Conservation (phyloP, 2,888 invertebrate species). For the Odiellus spinosus region DNA sequence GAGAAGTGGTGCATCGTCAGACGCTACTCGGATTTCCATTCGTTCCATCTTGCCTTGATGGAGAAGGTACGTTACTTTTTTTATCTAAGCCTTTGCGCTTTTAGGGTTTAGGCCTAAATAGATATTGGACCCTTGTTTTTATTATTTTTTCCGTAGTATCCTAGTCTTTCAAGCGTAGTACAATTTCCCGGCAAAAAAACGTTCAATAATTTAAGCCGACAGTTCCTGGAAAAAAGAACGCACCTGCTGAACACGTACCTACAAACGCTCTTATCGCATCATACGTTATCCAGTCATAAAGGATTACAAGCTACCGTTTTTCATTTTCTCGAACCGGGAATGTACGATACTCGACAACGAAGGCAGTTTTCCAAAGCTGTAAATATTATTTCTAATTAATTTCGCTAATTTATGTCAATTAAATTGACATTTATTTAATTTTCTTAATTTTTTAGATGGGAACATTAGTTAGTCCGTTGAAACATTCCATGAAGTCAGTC, state of each 20-base stretch:
- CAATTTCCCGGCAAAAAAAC: slow-evolving; percentile 83
- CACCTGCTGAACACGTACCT: slow-evolving; percentile 57
- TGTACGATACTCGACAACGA: slow-evolving; percentile 44
- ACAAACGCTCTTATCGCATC: slow-evolving; percentile 40
- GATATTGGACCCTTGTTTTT: too few species aligned
- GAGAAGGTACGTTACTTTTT: slow-evolving; percentile 29
- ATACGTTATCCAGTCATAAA: slow-evolving; percentile 41
- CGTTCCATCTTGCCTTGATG: slow-evolving; percentile 63
- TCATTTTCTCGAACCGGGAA: slow-evolving; percentile 50
- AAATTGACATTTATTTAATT: too few species aligned
- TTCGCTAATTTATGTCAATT: neutral
- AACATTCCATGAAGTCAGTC: slow-evolving; percentile 58
- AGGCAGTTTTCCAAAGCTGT: slow-evolving; percentile 32
- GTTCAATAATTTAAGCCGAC: slow-evolving; percentile 70
- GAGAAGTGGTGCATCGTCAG: slow-evolving; percentile 83
- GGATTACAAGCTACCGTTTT: slow-evolving; percentile 44
- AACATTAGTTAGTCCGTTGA: slow-evolving; percentile 60
- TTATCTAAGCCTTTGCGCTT: too few species aligned
- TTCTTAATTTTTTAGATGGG: slow-evolving; percentile 23
- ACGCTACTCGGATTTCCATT: slow-evolving; percentile 84
- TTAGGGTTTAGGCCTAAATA: too few species aligned
- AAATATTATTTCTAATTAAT: slow-evolving; percentile 7
- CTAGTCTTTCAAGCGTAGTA: slow-evolving; percentile 49
- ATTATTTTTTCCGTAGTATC: slow-evolving; percentile 52
- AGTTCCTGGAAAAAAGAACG: slow-evolving; percentile 66